phyloP scores from a whole-genome alignment of 2,888 invertebrate genomes.

The Actias luna region DNA sequence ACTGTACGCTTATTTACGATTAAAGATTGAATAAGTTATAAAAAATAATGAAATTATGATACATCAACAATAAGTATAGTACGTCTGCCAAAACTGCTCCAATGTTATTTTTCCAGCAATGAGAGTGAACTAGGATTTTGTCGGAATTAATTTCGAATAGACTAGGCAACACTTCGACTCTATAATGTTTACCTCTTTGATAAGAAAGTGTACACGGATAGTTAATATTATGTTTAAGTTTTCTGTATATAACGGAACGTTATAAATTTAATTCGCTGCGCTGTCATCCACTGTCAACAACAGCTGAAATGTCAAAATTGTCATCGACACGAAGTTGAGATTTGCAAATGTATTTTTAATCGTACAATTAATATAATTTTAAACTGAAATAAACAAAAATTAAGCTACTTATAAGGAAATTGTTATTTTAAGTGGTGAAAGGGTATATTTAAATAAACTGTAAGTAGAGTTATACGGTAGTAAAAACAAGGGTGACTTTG shows the following conservation, averaged over 20 bases:
- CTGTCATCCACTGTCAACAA: background rate
- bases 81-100: no score
- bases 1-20: no score
- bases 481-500: background rate
- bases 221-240: no score
- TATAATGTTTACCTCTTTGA: no score
- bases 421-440: background rate
- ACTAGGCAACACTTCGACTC: no score
- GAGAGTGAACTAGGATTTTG: no score
- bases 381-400: background rate
- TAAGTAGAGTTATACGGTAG: slow-evolving; percentile 1
- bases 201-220: no score
- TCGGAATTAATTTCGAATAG: no score
- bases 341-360: background rate
- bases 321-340: background rate
- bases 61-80: no score
- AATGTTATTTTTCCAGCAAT: no score
- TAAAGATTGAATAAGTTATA: no score
- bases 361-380: background rate
- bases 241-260: background rate
- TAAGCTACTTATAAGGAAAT: background rate
- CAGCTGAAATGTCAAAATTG: background rate
- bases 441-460: background rate
- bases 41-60: no score
- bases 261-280: background rate